Evolutionary conservation across 2,797 vertebrate species (phyloP).

Genomic region (Melanogrammus aeglefinus): DNA sequence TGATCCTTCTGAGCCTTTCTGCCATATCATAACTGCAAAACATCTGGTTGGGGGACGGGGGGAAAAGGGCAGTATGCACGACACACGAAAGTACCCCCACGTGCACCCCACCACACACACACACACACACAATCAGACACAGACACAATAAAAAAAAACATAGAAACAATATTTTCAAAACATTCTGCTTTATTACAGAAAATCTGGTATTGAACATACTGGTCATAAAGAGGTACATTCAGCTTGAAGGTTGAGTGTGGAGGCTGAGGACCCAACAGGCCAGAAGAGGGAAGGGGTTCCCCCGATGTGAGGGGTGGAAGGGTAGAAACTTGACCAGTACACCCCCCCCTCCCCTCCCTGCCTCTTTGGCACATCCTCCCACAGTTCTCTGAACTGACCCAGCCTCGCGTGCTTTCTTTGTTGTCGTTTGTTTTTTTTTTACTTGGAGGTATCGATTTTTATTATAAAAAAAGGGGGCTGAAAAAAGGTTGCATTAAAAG

Average conservation of each 20-base stretch:
- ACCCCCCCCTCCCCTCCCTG: constrained; percentile 28
- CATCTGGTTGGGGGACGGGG: constrained; percentile 56
- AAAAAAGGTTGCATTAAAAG: constrained; percentile 78
- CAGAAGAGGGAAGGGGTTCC: constrained; percentile 40
- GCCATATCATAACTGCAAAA: constrained; percentile 57
- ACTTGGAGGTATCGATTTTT: constrained; percentile 57
- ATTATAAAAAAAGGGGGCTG: constrained; percentile 70
- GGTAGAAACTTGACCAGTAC: constrained; percentile 49
- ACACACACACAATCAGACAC: neutral
- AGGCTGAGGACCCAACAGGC: constrained; percentile 61
- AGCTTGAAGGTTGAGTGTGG: constrained; percentile 68
- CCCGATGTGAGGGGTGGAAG: constrained; percentile 37
- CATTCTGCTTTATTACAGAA: constrained; percentile 77
- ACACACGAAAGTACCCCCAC: constrained; percentile 2
- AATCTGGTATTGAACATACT: constrained; percentile 67
- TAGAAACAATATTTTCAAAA: constrained; percentile 62
- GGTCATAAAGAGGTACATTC: constrained; percentile 80
- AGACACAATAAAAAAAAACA: constrained; percentile 29
- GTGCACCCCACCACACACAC: neutral
- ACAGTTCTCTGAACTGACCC: constrained; percentile 34
- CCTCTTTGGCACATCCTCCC: neutral
- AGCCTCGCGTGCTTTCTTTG: constrained; percentile 51
- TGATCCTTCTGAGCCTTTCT: constrained; percentile 69
- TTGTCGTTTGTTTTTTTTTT: neutral
- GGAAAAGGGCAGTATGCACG: constrained; percentile 16